Evolutionary conservation across 2,113 vertebrate species (phyloP).

Genomic region (Gavialis gangeticus): DNA sequence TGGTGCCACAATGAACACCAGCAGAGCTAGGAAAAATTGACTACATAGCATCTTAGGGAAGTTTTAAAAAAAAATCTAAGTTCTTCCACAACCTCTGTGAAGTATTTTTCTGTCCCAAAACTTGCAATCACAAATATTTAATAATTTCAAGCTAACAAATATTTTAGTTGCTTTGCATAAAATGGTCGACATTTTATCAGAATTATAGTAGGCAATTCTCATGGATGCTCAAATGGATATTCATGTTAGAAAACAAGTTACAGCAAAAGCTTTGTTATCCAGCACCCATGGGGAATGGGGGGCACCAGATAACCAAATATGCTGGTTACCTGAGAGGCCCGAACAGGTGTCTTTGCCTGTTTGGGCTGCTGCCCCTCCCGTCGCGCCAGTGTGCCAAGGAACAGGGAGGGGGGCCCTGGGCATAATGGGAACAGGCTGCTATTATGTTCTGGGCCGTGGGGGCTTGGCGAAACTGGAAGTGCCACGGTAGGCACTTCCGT

Average conservation of each 20-base stretch:
- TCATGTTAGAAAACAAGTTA: background rate
- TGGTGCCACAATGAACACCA: background rate
- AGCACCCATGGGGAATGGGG: no score
- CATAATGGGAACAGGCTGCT: no score
- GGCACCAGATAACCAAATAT: no score
- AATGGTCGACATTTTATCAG: background rate
- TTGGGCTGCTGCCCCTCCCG: no score
- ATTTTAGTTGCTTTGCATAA: background rate
- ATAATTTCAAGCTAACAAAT: background rate
- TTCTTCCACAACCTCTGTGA: background rate
- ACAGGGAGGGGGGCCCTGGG: no score
- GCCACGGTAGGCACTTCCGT: no score
- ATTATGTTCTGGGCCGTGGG: no score
- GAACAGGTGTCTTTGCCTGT: no score
- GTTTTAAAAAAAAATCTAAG: background rate
- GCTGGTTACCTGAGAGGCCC: no score
- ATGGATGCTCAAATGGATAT: background rate
- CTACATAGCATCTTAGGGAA: background rate
- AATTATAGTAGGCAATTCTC: background rate
- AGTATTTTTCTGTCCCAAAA: background rate
- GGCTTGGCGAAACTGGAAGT: no score
- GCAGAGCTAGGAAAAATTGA: background rate
- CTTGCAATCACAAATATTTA: background rate
- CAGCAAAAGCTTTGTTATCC: no score
- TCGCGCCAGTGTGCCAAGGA: no score